These are phyloP conservation scores for Drosophila parthenogenetica DNA, from an alignment of 2,888 invertebrate genomes.

Conservation along the genomic window DNA sequence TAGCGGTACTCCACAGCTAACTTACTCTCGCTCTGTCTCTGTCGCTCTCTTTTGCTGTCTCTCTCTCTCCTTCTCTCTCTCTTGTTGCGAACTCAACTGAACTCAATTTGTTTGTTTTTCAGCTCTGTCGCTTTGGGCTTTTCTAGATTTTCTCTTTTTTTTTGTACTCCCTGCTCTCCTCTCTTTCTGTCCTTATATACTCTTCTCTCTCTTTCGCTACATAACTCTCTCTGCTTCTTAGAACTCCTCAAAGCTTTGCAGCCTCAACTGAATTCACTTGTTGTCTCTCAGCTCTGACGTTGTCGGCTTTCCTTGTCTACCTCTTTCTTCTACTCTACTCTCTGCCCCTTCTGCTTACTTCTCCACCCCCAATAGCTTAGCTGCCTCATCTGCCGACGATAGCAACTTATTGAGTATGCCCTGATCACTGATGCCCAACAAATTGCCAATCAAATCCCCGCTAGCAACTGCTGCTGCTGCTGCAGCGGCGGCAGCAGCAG, in stretches of 20 bases:
- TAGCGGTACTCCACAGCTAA: constrained; percentile 7
- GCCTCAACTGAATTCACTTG: too few species aligned
- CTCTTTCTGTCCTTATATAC: constrained; percentile 6
- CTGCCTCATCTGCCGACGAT: constrained; percentile 93
- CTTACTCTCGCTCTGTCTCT: neutral
- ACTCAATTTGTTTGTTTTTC: too few species aligned
- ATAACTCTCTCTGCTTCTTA: too few species aligned
- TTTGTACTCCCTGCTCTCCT: constrained; percentile 1
- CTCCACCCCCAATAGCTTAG: constrained; percentile 93
- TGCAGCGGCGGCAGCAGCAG: constrained; percentile 70
- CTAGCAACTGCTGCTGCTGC: constrained; percentile 74
- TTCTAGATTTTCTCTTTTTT: neutral
- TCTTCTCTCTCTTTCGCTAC: too few species aligned
- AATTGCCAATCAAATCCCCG: constrained; percentile 93
- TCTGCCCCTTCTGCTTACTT: constrained; percentile 84
- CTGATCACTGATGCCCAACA: constrained; percentile 94
- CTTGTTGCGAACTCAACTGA: too few species aligned
- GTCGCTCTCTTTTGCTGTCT: constrained; percentile 6
- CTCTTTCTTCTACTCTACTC: neutral
- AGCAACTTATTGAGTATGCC: constrained; percentile 94
- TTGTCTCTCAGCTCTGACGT: too few species aligned
- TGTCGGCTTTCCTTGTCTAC: too few species aligned
- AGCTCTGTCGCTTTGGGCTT: too few species aligned
- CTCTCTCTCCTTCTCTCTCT: too few species aligned
- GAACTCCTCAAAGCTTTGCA: too few species aligned